Conservation (phyloP, 2,888 invertebrate genomes). For the Melieria omissa region DNA sequence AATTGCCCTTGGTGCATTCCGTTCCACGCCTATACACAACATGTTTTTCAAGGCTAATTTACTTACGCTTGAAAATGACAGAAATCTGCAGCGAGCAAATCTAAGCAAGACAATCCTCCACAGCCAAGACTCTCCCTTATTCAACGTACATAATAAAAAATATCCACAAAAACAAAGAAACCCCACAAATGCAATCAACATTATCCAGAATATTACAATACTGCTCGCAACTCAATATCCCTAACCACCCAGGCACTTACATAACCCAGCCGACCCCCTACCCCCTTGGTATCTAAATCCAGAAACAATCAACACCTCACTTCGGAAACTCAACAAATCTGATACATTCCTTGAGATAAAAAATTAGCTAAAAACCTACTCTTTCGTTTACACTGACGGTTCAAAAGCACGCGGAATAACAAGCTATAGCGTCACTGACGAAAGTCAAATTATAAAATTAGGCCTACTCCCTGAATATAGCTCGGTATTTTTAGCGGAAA, state of each 20-base stretch:
- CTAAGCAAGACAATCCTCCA: too few relatives aligned
- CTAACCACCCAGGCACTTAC: background rate
- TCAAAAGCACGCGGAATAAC: background rate
- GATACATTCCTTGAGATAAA: background rate
- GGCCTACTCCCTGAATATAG: constrained; percentile 5
- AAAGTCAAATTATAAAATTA: background rate
- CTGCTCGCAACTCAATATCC: background rate
- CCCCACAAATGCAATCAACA: background rate
- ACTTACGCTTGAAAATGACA: background rate
- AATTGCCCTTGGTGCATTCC: background rate
- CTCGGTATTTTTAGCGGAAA: constrained; percentile 3
- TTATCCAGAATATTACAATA: background rate
- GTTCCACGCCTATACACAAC: constrained; percentile 3
- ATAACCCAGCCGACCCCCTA: background rate
- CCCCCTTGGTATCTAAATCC: constrained; percentile 2
- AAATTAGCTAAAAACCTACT: background rate
- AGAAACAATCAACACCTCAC: background rate
- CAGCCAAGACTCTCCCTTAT: background rate
- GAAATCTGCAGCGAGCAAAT: too few relatives aligned
- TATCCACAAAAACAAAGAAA: background rate
- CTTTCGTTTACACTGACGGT: background rate
- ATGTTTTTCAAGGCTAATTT: background rate
- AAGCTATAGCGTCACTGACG: background rate
- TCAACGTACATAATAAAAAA: background rate
- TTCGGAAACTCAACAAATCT: background rate